Percentiles rank a stretch among this genome's conserved stretches.
Evolutionary conservation across 2,888 invertebrate genomes (phyloP).

Genomic region (Drosophila helvetica): DNA sequence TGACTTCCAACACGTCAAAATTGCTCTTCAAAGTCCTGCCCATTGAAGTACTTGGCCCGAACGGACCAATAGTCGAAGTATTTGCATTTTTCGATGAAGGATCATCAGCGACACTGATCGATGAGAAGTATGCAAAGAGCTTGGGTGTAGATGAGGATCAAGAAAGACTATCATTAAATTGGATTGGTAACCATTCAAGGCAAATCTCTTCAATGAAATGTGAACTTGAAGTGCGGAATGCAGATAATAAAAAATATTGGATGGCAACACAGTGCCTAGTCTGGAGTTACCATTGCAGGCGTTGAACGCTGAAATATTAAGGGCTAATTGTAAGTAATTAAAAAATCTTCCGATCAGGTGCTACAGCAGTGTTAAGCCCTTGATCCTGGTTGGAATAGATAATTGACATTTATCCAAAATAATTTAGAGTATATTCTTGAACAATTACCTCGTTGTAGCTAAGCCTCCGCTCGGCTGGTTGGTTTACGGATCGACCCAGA

Average conservation of each 20-base stretch:
- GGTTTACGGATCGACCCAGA: too few relatives aligned
- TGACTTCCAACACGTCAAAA: background rate
- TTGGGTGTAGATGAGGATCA: background rate
- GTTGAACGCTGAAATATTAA: background rate
- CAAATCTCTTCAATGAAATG: background rate
- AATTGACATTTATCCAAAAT: background rate
- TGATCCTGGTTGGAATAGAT: background rate
- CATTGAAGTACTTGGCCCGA: background rate
- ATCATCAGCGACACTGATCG: background rate
- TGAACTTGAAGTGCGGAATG: background rate
- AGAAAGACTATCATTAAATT: background rate
- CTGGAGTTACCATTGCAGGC: background rate
- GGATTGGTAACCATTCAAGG: background rate
- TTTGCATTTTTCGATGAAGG: slow-evolving; percentile 2
- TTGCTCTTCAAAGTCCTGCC: background rate
- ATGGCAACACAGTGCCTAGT: background rate
- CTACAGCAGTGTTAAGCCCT: background rate
- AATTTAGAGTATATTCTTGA: background rate
- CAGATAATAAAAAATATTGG: background rate
- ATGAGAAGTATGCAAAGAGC: background rate
- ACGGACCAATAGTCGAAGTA: background rate
- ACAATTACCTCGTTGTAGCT: background rate
- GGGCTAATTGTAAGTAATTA: background rate
- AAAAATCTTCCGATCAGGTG: background rate
- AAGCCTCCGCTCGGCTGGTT: background rate